These are phyloP conservation scores for Tenthredo mesomela DNA, from an alignment of 2,888 invertebrate genomes.

Conservation along the genomic window DNA sequence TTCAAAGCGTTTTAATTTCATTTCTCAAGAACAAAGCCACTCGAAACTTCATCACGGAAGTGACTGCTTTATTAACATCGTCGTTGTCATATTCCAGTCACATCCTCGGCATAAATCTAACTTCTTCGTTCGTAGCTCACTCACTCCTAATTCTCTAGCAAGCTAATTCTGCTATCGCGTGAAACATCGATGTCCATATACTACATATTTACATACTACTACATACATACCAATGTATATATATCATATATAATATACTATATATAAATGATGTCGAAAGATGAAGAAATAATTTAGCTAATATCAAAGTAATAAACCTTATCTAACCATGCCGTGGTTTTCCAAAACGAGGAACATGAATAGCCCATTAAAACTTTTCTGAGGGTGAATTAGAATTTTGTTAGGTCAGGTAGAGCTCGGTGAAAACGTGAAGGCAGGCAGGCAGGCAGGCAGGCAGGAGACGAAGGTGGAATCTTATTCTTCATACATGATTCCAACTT, in stretches of 20 bases:
- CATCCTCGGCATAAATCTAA: conserved; percentile 41
- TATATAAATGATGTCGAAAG: conserved; percentile 3
- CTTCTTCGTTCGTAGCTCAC: neutral
- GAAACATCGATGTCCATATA: neutral
- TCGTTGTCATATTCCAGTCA: conserved; percentile 41
- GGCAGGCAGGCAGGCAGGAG: neutral
- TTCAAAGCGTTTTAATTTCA: conserved; percentile 39
- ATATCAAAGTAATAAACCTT: conserved; percentile 41
- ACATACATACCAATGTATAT: too few relatives aligned
- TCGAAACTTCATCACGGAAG: conserved; percentile 31
- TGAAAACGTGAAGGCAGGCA: neutral
- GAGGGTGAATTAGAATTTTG: conserved; percentile 15
- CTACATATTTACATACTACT: too few relatives aligned
- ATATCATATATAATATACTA: neutral
- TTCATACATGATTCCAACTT: conserved; percentile 20
- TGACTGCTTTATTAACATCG: conserved; percentile 34
- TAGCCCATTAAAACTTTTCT: conserved; percentile 39
- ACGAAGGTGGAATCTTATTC: conserved; percentile 4
- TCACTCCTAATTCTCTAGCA: conserved; percentile 18
- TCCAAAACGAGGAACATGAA: conserved; percentile 18
- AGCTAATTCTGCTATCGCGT: neutral
- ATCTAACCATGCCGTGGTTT: conserved; percentile 11
- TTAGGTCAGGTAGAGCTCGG: neutral
- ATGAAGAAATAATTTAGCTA: conserved; percentile 13
- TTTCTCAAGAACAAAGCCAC: conserved; percentile 32